These are phyloP conservation scores for Priapulus caudatus DNA, from an alignment of 2,888 invertebrate species.

Conservation along the genomic window DNA sequence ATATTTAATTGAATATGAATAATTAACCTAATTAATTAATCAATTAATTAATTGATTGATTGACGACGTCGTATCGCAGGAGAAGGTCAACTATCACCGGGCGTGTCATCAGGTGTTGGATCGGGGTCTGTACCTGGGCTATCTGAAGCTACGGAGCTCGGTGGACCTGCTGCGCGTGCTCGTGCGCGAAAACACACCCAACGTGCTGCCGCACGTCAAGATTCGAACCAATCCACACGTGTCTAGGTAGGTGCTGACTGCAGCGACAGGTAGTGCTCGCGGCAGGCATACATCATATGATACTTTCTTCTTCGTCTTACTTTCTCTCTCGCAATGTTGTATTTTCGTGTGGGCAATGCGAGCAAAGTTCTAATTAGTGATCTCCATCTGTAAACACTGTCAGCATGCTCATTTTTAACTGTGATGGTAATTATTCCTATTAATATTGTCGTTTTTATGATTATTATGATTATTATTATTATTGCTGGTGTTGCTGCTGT, in stretches of 20 bases:
- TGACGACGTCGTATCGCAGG: too few relatives aligned
- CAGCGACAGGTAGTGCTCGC: not conserved
- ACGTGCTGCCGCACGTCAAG: constrained; percentile 83
- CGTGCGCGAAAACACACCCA: constrained; percentile 81
- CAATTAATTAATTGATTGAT: too few relatives aligned
- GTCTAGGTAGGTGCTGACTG: constrained; percentile 80
- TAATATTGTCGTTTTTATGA: too few relatives aligned
- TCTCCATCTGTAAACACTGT: too few relatives aligned
- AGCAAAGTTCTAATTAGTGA: too few relatives aligned
- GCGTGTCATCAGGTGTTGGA: constrained; percentile 52
- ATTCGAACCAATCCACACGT: constrained; percentile 90
- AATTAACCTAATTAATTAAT: too few relatives aligned
- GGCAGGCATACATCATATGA: not conserved
- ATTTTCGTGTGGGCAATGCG: too few relatives aligned
- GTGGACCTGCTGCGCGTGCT: constrained; percentile 87
- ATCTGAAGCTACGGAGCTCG: constrained; percentile 88
- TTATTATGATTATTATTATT: too few relatives aligned
- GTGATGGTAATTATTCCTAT: too few relatives aligned
- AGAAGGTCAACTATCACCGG: constrained; percentile 50
- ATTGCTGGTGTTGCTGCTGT: too few relatives aligned
- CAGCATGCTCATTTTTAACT: too few relatives aligned
- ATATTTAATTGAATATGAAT: too few relatives aligned
- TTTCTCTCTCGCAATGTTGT: not conserved
- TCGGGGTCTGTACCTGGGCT: constrained; percentile 84
- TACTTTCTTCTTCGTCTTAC: constrained; percentile 2